These are phyloP conservation scores for Ardeotis arabs DNA, from an alignment of 2,113 vertebrate species.

Conservation along the genomic window DNA sequence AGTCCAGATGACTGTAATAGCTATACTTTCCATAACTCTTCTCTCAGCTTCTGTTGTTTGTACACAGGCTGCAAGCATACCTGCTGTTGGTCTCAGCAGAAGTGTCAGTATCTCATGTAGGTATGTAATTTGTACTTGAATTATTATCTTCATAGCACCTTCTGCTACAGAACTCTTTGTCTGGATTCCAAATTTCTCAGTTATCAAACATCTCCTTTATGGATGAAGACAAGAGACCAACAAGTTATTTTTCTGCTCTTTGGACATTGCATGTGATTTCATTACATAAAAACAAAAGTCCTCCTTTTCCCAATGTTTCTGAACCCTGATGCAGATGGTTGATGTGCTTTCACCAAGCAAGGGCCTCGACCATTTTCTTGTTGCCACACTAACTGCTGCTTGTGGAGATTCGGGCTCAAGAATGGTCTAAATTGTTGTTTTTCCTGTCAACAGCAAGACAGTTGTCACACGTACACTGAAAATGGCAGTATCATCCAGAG, in stretches of 20 bases:
- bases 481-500: background rate
- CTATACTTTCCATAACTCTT: background rate
- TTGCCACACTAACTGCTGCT: accelerated
- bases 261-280: background rate
- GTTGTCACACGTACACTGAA: background rate
- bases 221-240: background rate
- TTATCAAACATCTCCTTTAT: background rate
- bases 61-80: background rate
- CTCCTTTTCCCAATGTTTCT: background rate
- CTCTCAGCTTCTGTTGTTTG: background rate
- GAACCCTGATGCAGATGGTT: background rate
- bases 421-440: background rate
- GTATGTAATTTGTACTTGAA: background rate
- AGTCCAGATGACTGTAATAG: background rate
- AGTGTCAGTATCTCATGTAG: background rate
- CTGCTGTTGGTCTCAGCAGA: background rate
- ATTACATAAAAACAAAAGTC: background rate
- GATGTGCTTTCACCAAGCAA: background rate
- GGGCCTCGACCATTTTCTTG: background rate
- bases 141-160: background rate
- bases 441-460: background rate
- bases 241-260: background rate
- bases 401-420: background rate
- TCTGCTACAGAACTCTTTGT: background rate
- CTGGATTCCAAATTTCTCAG: background rate